phyloP scores from a whole-genome alignment of 1,140 invertebrate species.

The Trinorchestia longiramus region DNA sequence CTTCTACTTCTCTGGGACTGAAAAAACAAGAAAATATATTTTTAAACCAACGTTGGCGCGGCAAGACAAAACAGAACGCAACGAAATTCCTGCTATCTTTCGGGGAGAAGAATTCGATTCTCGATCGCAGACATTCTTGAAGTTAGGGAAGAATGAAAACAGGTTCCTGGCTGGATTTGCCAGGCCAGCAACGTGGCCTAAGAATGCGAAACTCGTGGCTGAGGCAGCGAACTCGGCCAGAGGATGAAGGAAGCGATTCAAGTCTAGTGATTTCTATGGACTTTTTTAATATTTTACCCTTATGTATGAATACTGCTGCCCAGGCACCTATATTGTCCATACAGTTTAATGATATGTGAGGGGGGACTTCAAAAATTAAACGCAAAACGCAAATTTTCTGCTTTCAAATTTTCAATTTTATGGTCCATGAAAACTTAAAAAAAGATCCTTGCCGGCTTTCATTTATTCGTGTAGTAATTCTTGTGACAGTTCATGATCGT shows the following conservation, averaged over 20 bases:
- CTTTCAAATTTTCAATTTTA: no score
- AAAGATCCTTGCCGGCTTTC: no score
- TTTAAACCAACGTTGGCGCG: neutral
- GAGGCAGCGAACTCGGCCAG: neutral
- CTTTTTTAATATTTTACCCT: neutral
- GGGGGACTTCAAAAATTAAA: no score
- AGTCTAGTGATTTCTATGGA: neutral
- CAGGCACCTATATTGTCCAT: no score
- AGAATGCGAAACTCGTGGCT: constrained; percentile 28
- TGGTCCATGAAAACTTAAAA: no score
- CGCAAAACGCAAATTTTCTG: no score
- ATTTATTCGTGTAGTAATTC: no score
- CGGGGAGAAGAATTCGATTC: constrained; percentile 36
- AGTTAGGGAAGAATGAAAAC: constrained; percentile 41
- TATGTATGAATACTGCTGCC: no score
- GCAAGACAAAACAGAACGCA: neutral
- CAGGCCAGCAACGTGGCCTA: neutral
- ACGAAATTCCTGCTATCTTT: neutral
- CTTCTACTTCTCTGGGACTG: neutral
- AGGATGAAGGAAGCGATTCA: neutral
- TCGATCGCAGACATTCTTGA: constrained; percentile 27
- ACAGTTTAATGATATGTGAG: no score
- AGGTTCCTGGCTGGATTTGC: constrained; percentile 26
- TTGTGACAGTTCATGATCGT: no score
- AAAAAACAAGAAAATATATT: neutral